Conservation (phyloP, 2,888 invertebrate genomes). For the Caenorhabditis sulstoni region DNA sequence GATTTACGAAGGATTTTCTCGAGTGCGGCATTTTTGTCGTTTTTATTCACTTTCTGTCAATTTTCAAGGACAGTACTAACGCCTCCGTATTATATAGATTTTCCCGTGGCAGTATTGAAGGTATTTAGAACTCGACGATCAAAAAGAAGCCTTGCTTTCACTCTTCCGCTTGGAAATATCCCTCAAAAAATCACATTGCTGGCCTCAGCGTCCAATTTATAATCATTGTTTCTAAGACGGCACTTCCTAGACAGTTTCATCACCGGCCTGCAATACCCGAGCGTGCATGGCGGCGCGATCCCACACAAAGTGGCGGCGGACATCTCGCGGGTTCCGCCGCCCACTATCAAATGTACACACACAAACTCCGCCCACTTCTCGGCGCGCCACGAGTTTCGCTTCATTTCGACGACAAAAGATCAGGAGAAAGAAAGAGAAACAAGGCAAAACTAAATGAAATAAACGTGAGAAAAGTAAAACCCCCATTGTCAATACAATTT, state of each 20-base stretch:
- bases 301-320: slow-evolving; percentile 20
- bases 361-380: slow-evolving; percentile 41
- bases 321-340: slow-evolving; percentile 44
- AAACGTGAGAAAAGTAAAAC: background rate
- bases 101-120: no score
- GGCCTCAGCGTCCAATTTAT: slow-evolving; percentile 60
- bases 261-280: slow-evolving; percentile 53
- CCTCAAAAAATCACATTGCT: slow-evolving; percentile 6
- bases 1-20: no score
- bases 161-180: background rate
- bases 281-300: background rate
- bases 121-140: no score
- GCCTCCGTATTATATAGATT: no score
- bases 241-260: slow-evolving; percentile 62
- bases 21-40: no score
- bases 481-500: background rate
- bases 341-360: slow-evolving; percentile 8
- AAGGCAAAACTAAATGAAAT: background rate
- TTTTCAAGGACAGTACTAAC: no score
- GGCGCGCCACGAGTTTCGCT: background rate
- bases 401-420: slow-evolving; percentile 20
- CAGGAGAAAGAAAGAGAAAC: background rate
- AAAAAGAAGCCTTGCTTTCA: no score
- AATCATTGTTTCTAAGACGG: slow-evolving; percentile 63
- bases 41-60: no score